phyloP scores from a whole-genome alignment of 2,888 invertebrate species.

The Morpho deidamia region DNA sequence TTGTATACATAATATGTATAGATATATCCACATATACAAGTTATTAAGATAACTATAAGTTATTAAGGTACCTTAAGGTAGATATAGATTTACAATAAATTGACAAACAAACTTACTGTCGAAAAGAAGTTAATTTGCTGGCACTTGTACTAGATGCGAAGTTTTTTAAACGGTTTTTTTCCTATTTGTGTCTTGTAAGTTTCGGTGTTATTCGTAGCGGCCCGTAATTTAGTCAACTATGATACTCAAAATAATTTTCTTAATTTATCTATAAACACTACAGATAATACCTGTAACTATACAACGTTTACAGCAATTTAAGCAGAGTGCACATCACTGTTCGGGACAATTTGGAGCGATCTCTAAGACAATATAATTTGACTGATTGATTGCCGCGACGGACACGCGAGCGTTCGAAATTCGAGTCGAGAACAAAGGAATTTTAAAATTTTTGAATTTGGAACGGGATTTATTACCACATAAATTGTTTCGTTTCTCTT shows the following conservation, averaged over 20 bases:
- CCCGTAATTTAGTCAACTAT: too few species aligned
- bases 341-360: constrained; percentile 55
- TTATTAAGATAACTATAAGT: too few species aligned
- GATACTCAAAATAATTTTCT: background rate
- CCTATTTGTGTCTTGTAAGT: too few species aligned
- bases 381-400: constrained; percentile 63
- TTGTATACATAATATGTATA: too few species aligned
- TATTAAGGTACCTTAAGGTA: too few species aligned
- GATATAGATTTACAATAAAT: too few species aligned
- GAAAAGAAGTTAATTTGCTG: too few species aligned
- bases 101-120: too few species aligned
- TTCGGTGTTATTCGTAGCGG: too few species aligned
- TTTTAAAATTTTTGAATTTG: constrained; percentile 18
- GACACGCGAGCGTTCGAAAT: constrained; percentile 35
- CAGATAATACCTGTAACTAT: constrained; percentile 17
- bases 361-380: constrained; percentile 73
- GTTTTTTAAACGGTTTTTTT: too few species aligned
- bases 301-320: constrained; percentile 41
- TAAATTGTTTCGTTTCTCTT: constrained; percentile 4
- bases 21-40: too few species aligned
- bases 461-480: constrained; percentile 16
- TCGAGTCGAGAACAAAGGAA: constrained; percentile 21
- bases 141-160: too few species aligned
- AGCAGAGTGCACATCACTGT: constrained; percentile 32
- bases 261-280: constrained; percentile 19